A percentile compares a stretch with the other conserved stretches of the same genome.
Conservation (phyloP, 2,113 vertebrate genomes). For the Pomatostomus ruficeps region DNA sequence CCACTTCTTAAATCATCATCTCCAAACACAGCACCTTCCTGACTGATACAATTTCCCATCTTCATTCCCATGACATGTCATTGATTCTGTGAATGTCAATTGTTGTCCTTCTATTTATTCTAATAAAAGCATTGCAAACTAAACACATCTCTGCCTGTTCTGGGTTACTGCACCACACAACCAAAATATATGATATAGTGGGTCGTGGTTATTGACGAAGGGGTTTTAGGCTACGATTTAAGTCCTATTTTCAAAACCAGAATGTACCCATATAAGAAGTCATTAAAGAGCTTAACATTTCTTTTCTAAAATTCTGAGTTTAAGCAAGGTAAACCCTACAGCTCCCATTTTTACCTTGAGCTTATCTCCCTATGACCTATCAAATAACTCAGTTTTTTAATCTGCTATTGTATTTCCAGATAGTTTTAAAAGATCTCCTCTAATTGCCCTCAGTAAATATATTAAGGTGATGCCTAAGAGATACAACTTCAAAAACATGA, state of each 20-base stretch:
- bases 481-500: background rate
- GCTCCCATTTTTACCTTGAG: background rate
- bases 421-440: background rate
- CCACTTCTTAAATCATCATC: background rate
- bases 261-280: background rate
- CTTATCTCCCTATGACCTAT: background rate
- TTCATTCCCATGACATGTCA: background rate
- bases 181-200: background rate
- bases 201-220: background rate
- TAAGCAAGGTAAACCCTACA: background rate
- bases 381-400: background rate
- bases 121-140: slow-evolving; percentile 51
- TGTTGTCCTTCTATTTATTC: slow-evolving; percentile 34
- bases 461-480: background rate
- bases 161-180: background rate
- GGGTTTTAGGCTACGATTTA: background rate
- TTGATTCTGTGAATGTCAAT: background rate
- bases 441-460: background rate
- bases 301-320: background rate
- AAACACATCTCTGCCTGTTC: background rate
- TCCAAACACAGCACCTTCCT: background rate
- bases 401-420: background rate
- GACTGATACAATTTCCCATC: background rate
- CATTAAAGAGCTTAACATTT: background rate
- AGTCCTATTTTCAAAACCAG: background rate